Conservation (phyloP, 2,797 vertebrate genomes). For the Sphenodon punctatus region DNA sequence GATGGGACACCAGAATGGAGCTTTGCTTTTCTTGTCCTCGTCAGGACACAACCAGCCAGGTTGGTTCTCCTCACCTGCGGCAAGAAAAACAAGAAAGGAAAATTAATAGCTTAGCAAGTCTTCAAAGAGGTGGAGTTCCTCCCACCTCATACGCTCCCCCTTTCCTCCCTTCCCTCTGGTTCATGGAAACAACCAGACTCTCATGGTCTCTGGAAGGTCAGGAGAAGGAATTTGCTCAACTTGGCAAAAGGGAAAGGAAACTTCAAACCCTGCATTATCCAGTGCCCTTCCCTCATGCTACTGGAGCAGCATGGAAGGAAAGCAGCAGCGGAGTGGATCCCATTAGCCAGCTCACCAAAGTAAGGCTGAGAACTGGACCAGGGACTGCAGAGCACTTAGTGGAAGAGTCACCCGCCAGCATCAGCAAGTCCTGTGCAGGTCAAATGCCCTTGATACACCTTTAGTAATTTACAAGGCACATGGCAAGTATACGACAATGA, state of each 20-base stretch:
- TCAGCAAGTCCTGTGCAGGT: no score
- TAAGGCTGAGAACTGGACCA: neutral
- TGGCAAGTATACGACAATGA: no score
- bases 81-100: neutral
- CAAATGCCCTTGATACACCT: no score
- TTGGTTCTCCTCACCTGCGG: conserved; percentile 90
- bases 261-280: no score
- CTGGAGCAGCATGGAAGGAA: neutral
- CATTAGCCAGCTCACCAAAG: neutral
- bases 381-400: neutral
- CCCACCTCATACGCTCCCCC: neutral
- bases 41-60: conserved; percentile 92
- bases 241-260: no score
- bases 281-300: neutral
- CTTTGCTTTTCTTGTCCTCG: conserved; percentile 85
- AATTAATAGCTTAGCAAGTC: neutral
- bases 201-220: no score
- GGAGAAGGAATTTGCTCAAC: no score
- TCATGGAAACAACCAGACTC: no score
- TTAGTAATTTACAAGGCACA: no score
- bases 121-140: neutral
- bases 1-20: conserved; percentile 87
- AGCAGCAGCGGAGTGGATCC: neutral
- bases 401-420: neutral
- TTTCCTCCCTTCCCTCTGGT: no score